phyloP scores from a whole-genome alignment of 1,140 invertebrate genomes.

The Sinella curviseta region DNA sequence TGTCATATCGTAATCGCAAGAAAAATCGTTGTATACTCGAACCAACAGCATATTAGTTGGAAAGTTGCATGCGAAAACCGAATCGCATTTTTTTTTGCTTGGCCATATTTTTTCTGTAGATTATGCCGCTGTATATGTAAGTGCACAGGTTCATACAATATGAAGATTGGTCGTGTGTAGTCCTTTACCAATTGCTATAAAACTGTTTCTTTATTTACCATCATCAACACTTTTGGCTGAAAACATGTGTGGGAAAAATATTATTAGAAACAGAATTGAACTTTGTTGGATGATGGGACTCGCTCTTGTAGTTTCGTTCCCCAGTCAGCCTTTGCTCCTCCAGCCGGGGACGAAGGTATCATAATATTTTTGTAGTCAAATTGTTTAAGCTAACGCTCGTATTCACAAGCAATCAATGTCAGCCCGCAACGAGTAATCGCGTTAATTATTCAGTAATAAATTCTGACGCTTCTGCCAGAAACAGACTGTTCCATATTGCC shows the following conservation, averaged over 20 bases:
- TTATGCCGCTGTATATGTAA: not conserved
- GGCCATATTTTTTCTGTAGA: not conserved
- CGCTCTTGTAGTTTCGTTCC: no score
- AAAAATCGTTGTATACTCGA: not conserved
- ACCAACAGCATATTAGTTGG: not conserved
- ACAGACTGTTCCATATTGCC: no score
- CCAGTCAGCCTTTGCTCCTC: no score
- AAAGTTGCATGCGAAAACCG: not conserved
- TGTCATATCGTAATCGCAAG: not conserved
- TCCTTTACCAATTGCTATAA: not conserved
- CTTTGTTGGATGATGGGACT: no score
- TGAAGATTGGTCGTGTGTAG: not conserved
- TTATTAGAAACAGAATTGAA: no score
- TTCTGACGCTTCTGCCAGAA: not conserved
- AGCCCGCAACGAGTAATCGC: not conserved
- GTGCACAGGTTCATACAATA: not conserved
- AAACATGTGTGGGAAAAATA: no score
- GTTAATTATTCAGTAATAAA: not conserved
- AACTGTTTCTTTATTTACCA: no score
- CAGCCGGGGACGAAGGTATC: no score
- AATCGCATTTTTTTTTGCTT: not conserved
- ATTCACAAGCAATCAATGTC: conserved; percentile 1
- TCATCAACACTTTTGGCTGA: no score
- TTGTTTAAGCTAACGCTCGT: not conserved
- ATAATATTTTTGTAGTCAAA: no score